These are phyloP conservation scores for Junonia oenone DNA, from an alignment of 2,888 invertebrate genomes.

Conservation along the genomic window DNA sequence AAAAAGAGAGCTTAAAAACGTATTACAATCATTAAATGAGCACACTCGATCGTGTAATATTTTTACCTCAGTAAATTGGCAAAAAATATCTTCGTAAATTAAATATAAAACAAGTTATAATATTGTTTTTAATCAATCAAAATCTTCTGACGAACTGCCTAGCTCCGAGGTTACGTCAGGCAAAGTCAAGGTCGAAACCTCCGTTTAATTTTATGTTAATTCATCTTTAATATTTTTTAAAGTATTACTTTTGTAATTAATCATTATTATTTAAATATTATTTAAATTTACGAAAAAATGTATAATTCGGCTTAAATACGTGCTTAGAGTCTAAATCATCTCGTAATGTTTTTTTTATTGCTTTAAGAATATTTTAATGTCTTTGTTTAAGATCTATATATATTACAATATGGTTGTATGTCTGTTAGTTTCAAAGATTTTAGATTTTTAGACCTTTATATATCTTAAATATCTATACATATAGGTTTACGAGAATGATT, in stretches of 20 bases:
- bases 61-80: not conserved
- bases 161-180: conserved; percentile 17
- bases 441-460: no score
- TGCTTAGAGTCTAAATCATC: not conserved
- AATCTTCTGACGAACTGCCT: not conserved
- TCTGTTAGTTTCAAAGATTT: no score
- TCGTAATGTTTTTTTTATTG: not conserved
- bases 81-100: not conserved
- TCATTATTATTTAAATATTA: not conserved
- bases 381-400: not conserved
- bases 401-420: no score
- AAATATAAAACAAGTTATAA: not conserved
- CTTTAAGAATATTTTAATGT: not conserved
- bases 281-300: not conserved
- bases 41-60: not conserved
- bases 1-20: no score
- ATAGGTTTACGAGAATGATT: no score
- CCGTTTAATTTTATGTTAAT: conserved; percentile 20
- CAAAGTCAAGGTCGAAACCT: conserved; percentile 21
- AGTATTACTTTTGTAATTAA: conserved; percentile 7
- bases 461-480: no score
- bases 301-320: not conserved
- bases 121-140: not conserved
- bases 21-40: no score
- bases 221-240: conserved; percentile 13